These are phyloP conservation scores for Chaetophractus vellerosus DNA, from an alignment of 2,797 vertebrate species.

Conservation along the genomic window DNA sequence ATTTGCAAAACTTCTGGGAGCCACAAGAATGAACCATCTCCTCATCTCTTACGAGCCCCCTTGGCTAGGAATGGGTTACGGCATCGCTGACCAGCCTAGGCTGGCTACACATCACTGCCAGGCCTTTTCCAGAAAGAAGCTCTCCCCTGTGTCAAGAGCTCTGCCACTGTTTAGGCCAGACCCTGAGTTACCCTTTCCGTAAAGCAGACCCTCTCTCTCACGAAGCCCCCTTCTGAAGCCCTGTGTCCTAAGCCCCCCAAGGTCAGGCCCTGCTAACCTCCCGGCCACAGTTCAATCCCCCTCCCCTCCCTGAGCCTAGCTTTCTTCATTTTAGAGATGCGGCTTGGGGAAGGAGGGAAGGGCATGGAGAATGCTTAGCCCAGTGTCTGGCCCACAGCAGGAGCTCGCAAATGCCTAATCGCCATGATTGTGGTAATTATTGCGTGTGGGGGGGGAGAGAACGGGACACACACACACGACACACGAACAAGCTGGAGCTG, in stretches of 20 bases:
- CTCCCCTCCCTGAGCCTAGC: too few species aligned
- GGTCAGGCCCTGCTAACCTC: not conserved
- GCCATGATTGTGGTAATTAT: accelerated
- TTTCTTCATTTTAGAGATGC: not conserved
- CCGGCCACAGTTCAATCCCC: not conserved
- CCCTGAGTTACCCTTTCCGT: accelerated
- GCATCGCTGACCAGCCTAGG: not conserved
- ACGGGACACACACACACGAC: too few species aligned
- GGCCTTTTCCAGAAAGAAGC: not conserved
- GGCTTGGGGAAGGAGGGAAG: not conserved
- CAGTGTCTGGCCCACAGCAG: too few species aligned
- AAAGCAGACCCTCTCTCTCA: too few species aligned
- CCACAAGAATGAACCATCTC: not conserved
- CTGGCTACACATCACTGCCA: accelerated
- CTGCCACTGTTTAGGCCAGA: not conserved
- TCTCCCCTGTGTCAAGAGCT: not conserved
- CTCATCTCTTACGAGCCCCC: not conserved
- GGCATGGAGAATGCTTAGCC: not conserved
- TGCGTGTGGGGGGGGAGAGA: too few species aligned
- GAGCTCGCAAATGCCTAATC: too few species aligned
- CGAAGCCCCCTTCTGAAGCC: not conserved
- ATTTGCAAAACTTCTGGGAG: not conserved
- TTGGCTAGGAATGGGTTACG: not conserved
- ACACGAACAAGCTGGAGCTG: too few species aligned
- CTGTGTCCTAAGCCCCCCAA: too few species aligned